Evolutionary conservation across 2,888 invertebrate species (phyloP).

Genomic region (Deroplatys truncata): DNA sequence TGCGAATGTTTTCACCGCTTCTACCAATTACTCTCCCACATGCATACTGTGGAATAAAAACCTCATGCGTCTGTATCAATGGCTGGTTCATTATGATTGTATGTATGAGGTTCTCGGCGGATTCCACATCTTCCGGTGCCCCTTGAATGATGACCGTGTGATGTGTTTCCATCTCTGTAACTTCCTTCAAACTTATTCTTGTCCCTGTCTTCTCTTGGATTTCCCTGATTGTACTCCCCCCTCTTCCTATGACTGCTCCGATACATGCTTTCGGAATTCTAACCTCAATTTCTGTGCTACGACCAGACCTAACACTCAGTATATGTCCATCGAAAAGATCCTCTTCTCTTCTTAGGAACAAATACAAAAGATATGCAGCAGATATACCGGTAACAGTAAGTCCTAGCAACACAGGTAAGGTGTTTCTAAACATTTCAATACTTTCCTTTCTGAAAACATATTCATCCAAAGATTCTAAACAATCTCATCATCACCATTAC

Average conservation of each 20-base stretch:
- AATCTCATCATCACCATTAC: not conserved
- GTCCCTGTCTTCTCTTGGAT: constrained; percentile 72
- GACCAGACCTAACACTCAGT: constrained; percentile 27
- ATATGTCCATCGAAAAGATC: constrained; percentile 31
- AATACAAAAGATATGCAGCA: not conserved
- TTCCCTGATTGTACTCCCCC: constrained; percentile 69
- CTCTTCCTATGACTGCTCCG: constrained; percentile 55
- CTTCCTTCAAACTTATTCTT: constrained; percentile 48
- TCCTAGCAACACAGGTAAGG: not conserved
- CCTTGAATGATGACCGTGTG: constrained; percentile 66
- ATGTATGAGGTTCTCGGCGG: constrained; percentile 68
- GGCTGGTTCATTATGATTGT: constrained; percentile 66
- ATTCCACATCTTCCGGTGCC: constrained; percentile 57
- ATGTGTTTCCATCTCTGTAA: constrained; percentile 51
- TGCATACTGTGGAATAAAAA: constrained; percentile 61
- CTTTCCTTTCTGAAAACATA: not conserved
- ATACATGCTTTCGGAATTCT: constrained; percentile 42
- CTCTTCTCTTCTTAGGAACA: constrained; percentile 28
- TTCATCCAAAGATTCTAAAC: not conserved
- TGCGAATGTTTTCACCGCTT: constrained; percentile 65
- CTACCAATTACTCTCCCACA: constrained; percentile 72
- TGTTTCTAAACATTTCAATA: not conserved
- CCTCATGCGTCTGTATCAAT: constrained; percentile 59
- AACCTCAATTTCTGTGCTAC: constrained; percentile 32
- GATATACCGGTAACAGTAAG: constrained; percentile 2